Conservation (phyloP, 1,140 invertebrate genomes). For the Cecropterus lyciades region DNA sequence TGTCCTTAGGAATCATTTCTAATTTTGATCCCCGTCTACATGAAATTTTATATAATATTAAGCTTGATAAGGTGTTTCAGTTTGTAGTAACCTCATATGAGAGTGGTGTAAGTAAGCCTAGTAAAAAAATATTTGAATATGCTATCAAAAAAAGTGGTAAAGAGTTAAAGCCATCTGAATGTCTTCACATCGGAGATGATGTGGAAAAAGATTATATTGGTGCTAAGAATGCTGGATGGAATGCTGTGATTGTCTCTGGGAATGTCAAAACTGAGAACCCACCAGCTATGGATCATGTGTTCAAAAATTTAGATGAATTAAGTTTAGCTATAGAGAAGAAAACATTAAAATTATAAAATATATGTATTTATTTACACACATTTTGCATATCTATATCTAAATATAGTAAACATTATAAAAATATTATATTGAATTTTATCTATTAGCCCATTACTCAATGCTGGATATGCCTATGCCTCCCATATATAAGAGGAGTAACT, state of each 20-base stretch:
- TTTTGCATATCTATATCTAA: no score
- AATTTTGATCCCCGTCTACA: conserved; percentile 94
- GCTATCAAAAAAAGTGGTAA: conserved; percentile 85
- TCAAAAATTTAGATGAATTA: conserved; percentile 51
- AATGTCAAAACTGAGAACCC: conserved; percentile 43
- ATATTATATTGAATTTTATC: no score
- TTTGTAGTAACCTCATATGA: conserved; percentile 93
- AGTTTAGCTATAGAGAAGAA: conserved; percentile 44
- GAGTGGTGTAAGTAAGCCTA: conserved; percentile 90
- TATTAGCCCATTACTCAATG: no score
- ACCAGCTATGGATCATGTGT: conserved; percentile 48
- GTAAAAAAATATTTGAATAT: conserved; percentile 89
- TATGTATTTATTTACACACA: not conserved
- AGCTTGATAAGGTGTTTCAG: conserved; percentile 89
- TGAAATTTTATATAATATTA: conserved; percentile 87
- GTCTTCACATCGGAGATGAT: conserved; percentile 93
- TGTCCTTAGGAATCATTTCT: conserved; percentile 91
- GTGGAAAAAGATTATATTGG: conserved; percentile 90
- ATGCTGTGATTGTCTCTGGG: conserved; percentile 83
- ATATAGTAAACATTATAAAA: no score
- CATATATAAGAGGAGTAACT: no score
- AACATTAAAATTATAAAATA: conserved; percentile 37
- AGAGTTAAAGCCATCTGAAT: conserved; percentile 84
- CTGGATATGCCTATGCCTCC: no score
- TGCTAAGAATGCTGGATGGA: conserved; percentile 90